Conservation (phyloP, 2,113 vertebrate species). For the Zapornia atra region DNA sequence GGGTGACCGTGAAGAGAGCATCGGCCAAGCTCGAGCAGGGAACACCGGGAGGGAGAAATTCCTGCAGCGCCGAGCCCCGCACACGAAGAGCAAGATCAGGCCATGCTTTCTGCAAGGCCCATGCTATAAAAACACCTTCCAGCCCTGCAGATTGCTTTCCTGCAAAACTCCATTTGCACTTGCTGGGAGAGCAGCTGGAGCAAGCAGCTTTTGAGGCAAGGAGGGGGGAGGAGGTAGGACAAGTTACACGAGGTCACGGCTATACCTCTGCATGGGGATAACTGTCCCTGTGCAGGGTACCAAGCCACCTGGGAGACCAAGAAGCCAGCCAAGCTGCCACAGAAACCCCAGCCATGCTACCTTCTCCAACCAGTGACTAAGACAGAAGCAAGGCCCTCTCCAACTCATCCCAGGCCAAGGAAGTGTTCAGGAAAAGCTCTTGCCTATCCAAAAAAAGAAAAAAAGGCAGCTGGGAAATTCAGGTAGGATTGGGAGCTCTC, state of each 20-base stretch:
- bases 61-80: neutral
- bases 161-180: neutral
- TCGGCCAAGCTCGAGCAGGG: neutral
- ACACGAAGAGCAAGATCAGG: neutral
- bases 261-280: neutral
- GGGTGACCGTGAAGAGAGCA: neutral
- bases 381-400: neutral
- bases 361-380: neutral
- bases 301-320: neutral
- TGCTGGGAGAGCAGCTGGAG: neutral
- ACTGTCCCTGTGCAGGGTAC: neutral
- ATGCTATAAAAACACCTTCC: neutral
- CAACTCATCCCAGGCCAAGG: neutral
- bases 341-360: neutral
- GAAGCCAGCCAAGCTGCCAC: neutral
- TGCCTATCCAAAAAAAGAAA: neutral
- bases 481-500: neutral
- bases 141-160: neutral
- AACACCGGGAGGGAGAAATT: neutral
- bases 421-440: neutral
- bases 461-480: neutral
- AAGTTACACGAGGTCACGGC: neutral
- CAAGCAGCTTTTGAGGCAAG: neutral
- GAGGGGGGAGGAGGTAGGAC: neutral
- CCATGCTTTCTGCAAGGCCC: neutral